Conservation (phyloP, 2,888 invertebrate species). For the Meiosimyza decipiens region DNA sequence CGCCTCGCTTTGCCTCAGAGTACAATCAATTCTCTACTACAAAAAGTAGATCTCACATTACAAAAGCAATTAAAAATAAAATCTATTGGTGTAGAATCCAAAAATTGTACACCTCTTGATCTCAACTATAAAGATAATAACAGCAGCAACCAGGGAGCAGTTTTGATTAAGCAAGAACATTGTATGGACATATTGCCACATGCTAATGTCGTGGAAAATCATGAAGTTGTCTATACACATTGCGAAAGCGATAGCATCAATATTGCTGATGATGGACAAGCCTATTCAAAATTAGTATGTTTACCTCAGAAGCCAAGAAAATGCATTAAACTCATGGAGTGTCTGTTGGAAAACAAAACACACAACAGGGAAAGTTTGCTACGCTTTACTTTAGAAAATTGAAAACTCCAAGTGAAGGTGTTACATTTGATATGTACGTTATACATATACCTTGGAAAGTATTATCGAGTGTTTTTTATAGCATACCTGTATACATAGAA, state of each 20-base stretch:
- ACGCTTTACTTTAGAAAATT: slow-evolving; percentile 43
- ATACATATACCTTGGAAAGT: background rate
- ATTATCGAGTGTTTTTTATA: too few species aligned
- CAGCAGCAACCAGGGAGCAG: background rate
- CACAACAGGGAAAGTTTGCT: slow-evolving; percentile 41
- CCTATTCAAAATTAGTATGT: slow-evolving; percentile 12
- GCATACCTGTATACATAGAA: background rate
- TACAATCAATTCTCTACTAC: slow-evolving; percentile 56
- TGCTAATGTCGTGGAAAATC: too few species aligned
- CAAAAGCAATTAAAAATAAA: slow-evolving; percentile 44
- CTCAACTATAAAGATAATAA: background rate
- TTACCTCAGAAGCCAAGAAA: slow-evolving; percentile 32
- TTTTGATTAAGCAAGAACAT: too few species aligned
- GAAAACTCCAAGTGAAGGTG: slow-evolving; percentile 19
- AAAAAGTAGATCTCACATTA: slow-evolving; percentile 57
- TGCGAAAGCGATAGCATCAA: too few species aligned
- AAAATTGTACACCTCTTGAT: background rate
- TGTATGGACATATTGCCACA: too few species aligned
- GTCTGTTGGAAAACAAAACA: slow-evolving; percentile 45
- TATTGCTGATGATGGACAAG: background rate
- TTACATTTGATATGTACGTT: background rate
- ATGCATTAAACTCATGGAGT: slow-evolving; percentile 44
- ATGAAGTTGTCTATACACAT: too few species aligned
- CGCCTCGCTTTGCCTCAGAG: slow-evolving; percentile 49
- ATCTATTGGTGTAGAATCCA: background rate